Evolutionary conservation across 2,888 invertebrate species (phyloP).

Genomic region (Euspilapteryx auroguttella): DNA sequence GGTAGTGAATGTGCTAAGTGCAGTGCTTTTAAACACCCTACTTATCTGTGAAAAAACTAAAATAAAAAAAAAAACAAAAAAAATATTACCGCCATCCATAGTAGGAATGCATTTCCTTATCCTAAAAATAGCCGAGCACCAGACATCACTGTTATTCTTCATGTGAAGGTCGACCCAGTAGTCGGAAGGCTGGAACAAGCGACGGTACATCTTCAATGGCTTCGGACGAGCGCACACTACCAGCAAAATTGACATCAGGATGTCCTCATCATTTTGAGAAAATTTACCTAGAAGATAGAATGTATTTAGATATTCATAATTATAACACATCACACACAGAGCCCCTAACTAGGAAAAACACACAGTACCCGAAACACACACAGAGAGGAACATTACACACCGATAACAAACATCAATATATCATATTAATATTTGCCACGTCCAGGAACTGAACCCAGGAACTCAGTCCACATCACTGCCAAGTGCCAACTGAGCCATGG

Average conservation of each 20-base stretch:
- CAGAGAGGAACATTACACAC: no score
- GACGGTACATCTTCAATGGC: slow-evolving; percentile 29
- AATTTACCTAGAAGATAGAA: slow-evolving; percentile 35
- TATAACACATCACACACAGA: no score
- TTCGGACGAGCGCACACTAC: slow-evolving; percentile 40
- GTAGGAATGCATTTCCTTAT: slow-evolving; percentile 46
- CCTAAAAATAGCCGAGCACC: slow-evolving; percentile 44
- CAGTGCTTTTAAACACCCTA: not conserved
- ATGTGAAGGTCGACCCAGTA: slow-evolving; percentile 42
- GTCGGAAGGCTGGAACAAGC: slow-evolving; percentile 26
- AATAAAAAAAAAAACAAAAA: no score
- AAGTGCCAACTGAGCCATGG: no score
- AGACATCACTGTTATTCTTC: slow-evolving; percentile 29
- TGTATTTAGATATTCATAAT: no score
- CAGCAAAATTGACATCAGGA: slow-evolving; percentile 37
- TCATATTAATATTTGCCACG: no score
- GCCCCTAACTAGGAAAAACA: no score
- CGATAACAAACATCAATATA: no score
- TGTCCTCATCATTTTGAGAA: slow-evolving; percentile 37
- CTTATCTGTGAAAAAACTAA: no score
- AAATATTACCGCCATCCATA: slow-evolving; percentile 28
- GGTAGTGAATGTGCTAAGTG: not conserved
- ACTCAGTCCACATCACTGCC: no score
- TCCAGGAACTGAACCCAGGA: no score
- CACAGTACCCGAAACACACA: no score